Evolutionary conservation across 2,113 vertebrate genomes (phyloP).

Genomic region (Cyrtonyx montezumae): DNA sequence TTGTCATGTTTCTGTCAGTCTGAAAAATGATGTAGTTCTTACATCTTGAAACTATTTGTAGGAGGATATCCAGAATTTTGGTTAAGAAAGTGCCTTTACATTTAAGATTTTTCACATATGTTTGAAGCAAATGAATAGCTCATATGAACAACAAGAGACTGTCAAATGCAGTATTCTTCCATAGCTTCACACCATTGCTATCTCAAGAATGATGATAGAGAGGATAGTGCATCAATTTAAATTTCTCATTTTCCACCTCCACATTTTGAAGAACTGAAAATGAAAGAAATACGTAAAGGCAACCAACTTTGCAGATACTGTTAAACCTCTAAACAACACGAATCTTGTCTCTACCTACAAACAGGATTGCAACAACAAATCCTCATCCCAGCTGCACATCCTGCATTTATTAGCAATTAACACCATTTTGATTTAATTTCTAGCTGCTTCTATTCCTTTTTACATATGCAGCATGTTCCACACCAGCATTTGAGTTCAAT

Average conservation of each 20-base stretch:
- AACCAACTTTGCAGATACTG: background rate
- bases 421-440: conserved; percentile 61
- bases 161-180: background rate
- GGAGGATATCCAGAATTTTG: background rate
- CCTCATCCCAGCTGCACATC: conserved; percentile 45
- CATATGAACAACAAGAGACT: background rate
- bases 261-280: background rate
- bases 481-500: conserved; percentile 22
- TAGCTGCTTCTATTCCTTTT: conserved; percentile 32
- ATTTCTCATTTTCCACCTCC: background rate
- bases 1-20: background rate
- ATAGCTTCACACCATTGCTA: background rate
- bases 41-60: background rate
- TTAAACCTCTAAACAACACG: background rate
- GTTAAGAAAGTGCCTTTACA: background rate
- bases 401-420: conserved; percentile 69
- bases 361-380: background rate
- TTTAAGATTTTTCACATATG: background rate
- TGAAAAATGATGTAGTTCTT: background rate
- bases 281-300: background rate
- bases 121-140: background rate
- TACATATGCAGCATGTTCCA: conserved; percentile 38
- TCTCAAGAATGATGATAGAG: background rate
- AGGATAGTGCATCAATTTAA: background rate
- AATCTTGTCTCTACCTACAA: background rate